Conservation (phyloP, 2,797 vertebrate genomes). For the Corythornis leucogaster region DNA sequence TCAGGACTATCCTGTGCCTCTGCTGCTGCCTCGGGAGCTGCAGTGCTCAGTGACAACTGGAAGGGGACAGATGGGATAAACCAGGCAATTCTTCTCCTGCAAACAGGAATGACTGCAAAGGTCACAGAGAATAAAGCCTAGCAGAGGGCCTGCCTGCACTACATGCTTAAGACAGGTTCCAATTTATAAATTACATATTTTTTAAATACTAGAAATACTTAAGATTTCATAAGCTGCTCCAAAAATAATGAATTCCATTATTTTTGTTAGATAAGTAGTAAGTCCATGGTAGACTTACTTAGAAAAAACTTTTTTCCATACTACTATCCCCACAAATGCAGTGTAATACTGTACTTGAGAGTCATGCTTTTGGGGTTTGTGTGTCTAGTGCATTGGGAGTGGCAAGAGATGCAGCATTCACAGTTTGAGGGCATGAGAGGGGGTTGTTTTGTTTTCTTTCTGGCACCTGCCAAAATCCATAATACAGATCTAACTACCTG, state of each 20-base stretch:
- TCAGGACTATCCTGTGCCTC: not conserved
- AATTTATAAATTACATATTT: not conserved
- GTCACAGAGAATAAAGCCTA: not conserved
- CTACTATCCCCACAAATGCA: not conserved
- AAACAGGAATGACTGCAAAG: not conserved
- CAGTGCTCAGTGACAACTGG: accelerated
- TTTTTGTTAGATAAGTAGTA: too few relatives aligned
- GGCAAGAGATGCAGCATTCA: not conserved
- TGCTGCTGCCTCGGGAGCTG: not conserved
- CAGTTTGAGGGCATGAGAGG: not conserved
- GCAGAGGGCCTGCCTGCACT: not conserved
- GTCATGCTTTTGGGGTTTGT: not conserved
- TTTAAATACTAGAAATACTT: not conserved
- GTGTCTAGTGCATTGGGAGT: not conserved
- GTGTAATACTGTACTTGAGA: accelerated
- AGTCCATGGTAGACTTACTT: not conserved
- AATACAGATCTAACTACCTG: not conserved
- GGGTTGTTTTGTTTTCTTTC: not conserved
- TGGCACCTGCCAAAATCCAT: not conserved
- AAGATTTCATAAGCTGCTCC: not conserved
- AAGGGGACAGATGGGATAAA: not conserved
- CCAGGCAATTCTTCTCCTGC: not conserved
- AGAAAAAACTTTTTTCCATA: not conserved
- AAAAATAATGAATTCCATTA: not conserved
- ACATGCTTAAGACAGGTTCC: accelerated